A percentile compares a stretch with the other conserved stretches of the same genome.
phyloP scores from a whole-genome alignment of 2,888 invertebrate species.

The Adelognathus sp. region DNA sequence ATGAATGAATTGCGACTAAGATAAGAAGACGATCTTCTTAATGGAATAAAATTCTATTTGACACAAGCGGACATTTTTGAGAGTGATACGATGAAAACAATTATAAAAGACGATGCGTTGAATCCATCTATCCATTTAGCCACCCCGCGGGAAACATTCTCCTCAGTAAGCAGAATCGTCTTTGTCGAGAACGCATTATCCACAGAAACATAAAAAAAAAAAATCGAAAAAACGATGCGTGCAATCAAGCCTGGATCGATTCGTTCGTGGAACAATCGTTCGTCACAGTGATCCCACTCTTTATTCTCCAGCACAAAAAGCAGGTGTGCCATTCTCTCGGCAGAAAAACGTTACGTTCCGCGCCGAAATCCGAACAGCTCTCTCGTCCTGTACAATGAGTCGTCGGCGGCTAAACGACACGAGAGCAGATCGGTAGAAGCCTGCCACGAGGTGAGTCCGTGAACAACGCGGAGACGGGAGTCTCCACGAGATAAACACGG shows the following conservation, averaged over 20 bases:
- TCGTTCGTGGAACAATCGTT: neutral
- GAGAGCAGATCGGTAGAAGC: neutral
- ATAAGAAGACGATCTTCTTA: no score
- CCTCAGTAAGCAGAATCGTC: neutral
- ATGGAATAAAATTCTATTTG: no score
- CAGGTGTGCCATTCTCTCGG: conserved; percentile 1
- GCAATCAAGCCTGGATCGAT: neutral
- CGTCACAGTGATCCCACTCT: neutral
- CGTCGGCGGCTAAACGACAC: neutral
- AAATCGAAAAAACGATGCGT: conserved; percentile 6
- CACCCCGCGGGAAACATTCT: no score
- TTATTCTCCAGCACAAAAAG: neutral
- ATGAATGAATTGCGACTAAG: no score
- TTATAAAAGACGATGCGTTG: no score
- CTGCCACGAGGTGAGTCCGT: neutral
- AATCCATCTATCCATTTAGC: no score
- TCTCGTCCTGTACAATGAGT: conserved; percentile 13
- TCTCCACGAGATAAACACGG: conserved; percentile 2
- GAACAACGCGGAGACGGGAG: neutral
- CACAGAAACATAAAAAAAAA: neutral
- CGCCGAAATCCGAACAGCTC: conserved; percentile 24
- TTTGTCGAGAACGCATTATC: neutral
- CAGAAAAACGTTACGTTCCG: neutral
- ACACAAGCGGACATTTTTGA: no score
- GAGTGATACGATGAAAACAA: no score